These are phyloP conservation scores for Holcopasites calliopsidis DNA, from an alignment of 1,140 invertebrate genomes.

Conservation along the genomic window DNA sequence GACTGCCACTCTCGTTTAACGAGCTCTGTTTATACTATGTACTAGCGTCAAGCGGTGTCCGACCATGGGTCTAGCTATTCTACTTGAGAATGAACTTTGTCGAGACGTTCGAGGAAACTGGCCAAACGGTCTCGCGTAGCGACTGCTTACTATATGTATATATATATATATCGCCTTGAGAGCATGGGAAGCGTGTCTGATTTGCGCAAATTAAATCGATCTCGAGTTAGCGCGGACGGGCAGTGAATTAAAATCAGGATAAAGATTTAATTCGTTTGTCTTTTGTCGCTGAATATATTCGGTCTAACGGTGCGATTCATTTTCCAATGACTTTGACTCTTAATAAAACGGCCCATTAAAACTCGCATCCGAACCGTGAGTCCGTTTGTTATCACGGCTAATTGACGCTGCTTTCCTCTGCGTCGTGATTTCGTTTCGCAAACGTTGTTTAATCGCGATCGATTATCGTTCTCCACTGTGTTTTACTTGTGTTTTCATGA, in stretches of 20 bases:
- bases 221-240: conserved; percentile 36
- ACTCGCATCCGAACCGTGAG: not conserved
- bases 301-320: not conserved
- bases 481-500: too few species aligned
- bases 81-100: conserved; percentile 8
- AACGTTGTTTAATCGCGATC: not conserved
- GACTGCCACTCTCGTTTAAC: not conserved
- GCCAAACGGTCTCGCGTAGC: not conserved
- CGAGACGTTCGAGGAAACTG: conserved; percentile 25
- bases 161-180: conserved; percentile 35
- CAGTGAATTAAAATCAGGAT: too few species aligned
- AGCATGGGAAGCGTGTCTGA: not conserved
- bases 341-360: conserved; percentile 12
- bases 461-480: not conserved
- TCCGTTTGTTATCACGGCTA: conserved; percentile 3
- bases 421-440: not conserved
- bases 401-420: not conserved
- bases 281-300: not conserved
- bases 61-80: conserved; percentile 5
- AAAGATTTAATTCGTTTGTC: not conserved
- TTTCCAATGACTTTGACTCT: not conserved
- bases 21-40: not conserved
- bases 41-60: not conserved
- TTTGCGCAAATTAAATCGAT: conserved; percentile 30
- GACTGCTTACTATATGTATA: conserved; percentile 24